phyloP scores from a whole-genome alignment of 1,140 invertebrate genomes.

The Saccostrea cuccullata region DNA sequence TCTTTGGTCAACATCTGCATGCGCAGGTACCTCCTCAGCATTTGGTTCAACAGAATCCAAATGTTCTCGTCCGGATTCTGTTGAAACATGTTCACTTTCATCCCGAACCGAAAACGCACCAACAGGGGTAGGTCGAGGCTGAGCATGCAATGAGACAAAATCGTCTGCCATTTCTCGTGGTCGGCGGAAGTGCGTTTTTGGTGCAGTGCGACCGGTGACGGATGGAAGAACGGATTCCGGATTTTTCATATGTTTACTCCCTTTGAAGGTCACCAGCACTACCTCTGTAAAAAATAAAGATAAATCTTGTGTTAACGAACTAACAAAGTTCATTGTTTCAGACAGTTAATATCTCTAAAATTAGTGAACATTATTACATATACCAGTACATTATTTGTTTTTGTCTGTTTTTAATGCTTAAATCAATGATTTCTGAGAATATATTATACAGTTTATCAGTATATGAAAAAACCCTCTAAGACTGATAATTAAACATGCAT shows the following conservation, averaged over 20 bases:
- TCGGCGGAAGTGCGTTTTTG: slow-evolving; percentile 44
- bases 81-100: slow-evolving; percentile 37
- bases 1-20: neutral
- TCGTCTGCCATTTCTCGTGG: slow-evolving; percentile 40
- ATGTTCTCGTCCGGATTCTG: neutral
- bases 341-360: too few relatives aligned
- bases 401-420: too few relatives aligned
- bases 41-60: neutral
- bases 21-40: neutral
- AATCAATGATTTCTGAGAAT: too few relatives aligned
- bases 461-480: too few relatives aligned
- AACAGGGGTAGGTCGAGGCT: slow-evolving; percentile 55
- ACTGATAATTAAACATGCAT: too few relatives aligned
- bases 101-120: slow-evolving; percentile 48
- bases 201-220: slow-evolving; percentile 51
- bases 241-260: slow-evolving; percentile 5
- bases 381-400: too few relatives aligned
- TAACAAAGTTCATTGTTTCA: too few relatives aligned
- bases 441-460: too few relatives aligned
- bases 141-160: slow-evolving; percentile 40
- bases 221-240: slow-evolving; percentile 49
- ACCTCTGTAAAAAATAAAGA: neutral
- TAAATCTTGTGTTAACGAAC: neutral
- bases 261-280: slow-evolving; percentile 35
- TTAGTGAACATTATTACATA: too few relatives aligned